Percentiles rank a stretch among this genome's conserved stretches.
Conservation (phyloP, 53 echinoderm and acorn worm genomes). For the Patiria pectinifera region DNA sequence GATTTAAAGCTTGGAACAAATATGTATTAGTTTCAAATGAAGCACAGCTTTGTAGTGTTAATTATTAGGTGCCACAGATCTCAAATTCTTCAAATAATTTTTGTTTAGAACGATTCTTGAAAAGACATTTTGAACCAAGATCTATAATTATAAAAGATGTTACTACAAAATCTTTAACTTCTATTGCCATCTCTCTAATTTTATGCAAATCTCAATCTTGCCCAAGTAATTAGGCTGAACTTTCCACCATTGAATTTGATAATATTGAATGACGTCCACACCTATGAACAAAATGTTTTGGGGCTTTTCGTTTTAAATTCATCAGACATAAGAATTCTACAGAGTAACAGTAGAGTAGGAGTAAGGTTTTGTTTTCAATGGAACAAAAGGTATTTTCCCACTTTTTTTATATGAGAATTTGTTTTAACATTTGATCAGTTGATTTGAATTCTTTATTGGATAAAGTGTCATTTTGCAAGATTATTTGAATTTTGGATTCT, state of each 20-base stretch:
- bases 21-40: background rate
- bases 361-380: too few relatives aligned
- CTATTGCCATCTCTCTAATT: background rate
- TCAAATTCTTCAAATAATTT: background rate
- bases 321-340: too few relatives aligned
- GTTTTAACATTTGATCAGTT: too few relatives aligned
- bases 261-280: background rate
- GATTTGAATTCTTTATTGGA: too few relatives aligned
- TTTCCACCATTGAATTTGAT: background rate
- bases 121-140: background rate
- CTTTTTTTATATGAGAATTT: too few relatives aligned
- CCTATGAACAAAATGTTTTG: background rate
- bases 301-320: too few relatives aligned
- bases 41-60: background rate
- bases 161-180: too few relatives aligned
- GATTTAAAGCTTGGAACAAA: background rate
- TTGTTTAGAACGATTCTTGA: background rate
- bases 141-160: background rate
- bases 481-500: too few relatives aligned
- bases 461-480: background rate
- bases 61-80: background rate
- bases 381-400: too few relatives aligned
- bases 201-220: conserved; percentile 3
- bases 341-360: too few relatives aligned
- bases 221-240: background rate